Evolutionary conservation across 2,888 invertebrate genomes (phyloP).

Genomic region (Acrocyrtus sp.): DNA sequence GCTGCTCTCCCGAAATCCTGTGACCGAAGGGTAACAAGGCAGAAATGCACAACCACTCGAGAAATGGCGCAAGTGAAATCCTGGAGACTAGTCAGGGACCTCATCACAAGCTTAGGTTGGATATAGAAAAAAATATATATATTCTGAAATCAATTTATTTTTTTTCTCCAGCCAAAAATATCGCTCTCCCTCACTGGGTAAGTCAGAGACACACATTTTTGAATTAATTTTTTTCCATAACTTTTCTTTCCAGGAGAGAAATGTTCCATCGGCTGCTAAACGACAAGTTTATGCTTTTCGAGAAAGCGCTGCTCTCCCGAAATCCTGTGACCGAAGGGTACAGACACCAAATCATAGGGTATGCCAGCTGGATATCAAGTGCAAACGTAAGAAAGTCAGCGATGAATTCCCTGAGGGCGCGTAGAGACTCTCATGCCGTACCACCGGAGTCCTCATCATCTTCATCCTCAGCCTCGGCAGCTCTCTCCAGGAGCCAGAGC

Average conservation of each 20-base stretch:
- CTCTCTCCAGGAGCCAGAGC: constrained; percentile 4
- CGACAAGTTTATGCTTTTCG: constrained; percentile 62
- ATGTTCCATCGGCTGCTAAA: constrained; percentile 62
- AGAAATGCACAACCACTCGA: constrained; percentile 61
- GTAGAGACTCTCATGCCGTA: constrained; percentile 30
- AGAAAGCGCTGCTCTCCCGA: constrained; percentile 60
- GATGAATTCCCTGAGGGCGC: constrained; percentile 31
- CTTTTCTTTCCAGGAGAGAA: constrained; percentile 53
- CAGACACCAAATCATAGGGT: constrained; percentile 62
- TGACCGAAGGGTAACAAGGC: constrained; percentile 59
- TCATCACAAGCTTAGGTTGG: constrained; percentile 49
- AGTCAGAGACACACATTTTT: too few relatives aligned
- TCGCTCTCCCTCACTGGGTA: too few relatives aligned
- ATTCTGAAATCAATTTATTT: too few relatives aligned
- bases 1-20: constrained; percentile 53
- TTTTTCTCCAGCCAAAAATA: too few relatives aligned
- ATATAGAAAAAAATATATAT: constrained; percentile 9
- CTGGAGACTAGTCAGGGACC: constrained; percentile 29
- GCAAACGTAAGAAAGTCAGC: constrained; percentile 33
- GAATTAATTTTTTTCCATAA: too few relatives aligned
- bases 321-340: constrained; percentile 56
- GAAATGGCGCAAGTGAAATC: constrained; percentile 49
- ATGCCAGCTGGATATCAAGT: constrained; percentile 44
- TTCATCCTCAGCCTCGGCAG: constrained; percentile 12
- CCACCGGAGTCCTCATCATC: constrained; percentile 15